Conservation (phyloP, 2,888 invertebrate genomes). For the Apodemia hepburni region DNA sequence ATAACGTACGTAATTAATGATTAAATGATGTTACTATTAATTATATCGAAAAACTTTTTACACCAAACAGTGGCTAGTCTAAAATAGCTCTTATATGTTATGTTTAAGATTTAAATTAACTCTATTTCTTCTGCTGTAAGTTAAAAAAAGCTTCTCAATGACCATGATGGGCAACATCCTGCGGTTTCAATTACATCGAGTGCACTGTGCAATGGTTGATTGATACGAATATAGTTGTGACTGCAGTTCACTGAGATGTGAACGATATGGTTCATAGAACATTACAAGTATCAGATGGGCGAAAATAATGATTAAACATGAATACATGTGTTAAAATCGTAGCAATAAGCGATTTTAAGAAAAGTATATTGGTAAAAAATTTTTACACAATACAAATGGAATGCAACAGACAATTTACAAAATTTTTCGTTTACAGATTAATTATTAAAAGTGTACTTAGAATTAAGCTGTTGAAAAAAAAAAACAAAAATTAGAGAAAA, state of each 20-base stretch:
- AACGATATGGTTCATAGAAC: conserved; percentile 2
- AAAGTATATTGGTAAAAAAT: too few relatives aligned
- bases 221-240: conserved; percentile 38
- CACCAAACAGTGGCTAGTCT: neutral
- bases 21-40: neutral
- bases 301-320: neutral
- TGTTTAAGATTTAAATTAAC: neutral
- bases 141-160: conserved; percentile 61
- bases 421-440: too few relatives aligned
- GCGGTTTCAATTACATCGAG: conserved; percentile 68
- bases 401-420: too few relatives aligned
- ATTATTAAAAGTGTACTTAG: too few relatives aligned
- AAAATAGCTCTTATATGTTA: neutral
- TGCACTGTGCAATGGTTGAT: conserved; percentile 58
- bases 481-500: too few relatives aligned
- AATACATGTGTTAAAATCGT: neutral
- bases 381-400: too few relatives aligned
- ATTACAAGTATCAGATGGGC: neutral
- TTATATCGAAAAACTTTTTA: neutral
- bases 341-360: too few relatives aligned
- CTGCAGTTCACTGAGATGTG: conserved; percentile 8
- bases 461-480: too few relatives aligned
- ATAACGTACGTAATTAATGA: neutral
- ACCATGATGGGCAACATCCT: conserved; percentile 69
- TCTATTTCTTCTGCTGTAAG: conserved; percentile 11